Base-by-base conservation (phyloP, 2,113 vertebrate species). In the Ellobius talpinus region DNA sequence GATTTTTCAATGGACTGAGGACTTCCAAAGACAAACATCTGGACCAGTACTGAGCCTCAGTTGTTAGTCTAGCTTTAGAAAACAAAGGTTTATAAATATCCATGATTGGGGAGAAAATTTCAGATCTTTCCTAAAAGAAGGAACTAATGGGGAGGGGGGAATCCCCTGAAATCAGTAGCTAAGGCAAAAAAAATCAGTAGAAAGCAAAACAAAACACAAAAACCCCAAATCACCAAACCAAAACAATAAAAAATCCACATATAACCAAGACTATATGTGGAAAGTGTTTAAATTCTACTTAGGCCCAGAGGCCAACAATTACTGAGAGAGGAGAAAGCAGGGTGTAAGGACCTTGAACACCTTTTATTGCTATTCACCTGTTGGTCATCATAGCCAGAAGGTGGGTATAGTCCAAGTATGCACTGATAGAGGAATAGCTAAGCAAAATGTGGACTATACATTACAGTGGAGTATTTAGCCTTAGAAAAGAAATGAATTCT, bases 21-120 rank as follows among this genome's bases (percentile, higher is more conserved):
- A 17, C 72, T 96, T 93, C 82, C 45, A 95, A 93, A 82, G 76
- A 86, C 90, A 86, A 61, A 10, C 31, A 31, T 92, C 70, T 82
- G 68, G 68, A 78, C 36, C 89, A 66, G 16, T 73, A 50, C 85
- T 39, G 55, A 63, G 47, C 21, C 78, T 81, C 16, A 36, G 2
- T 86, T 87, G 89, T 96, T 55, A 81, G 36, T 16, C 61, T 81
- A 42, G 12, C 50, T 63, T 14, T 82, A 79, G 55, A 90, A 74
- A 90, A 74, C 29, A 92, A 72, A 78, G 70, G 79, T 77, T 93
- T 93, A 61, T 87, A 79, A 89, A 86, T 19, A 87, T 78, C 23
- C 26, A 73, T 73, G 45, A 19, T 89, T 31, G 19, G 9, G 74
- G 31, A 89, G 52, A 82, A 90, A 72, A 42, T 21, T 39, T 73